Conservation (phyloP, 2,888 invertebrate species). For the Colostygia pectinataria region DNA sequence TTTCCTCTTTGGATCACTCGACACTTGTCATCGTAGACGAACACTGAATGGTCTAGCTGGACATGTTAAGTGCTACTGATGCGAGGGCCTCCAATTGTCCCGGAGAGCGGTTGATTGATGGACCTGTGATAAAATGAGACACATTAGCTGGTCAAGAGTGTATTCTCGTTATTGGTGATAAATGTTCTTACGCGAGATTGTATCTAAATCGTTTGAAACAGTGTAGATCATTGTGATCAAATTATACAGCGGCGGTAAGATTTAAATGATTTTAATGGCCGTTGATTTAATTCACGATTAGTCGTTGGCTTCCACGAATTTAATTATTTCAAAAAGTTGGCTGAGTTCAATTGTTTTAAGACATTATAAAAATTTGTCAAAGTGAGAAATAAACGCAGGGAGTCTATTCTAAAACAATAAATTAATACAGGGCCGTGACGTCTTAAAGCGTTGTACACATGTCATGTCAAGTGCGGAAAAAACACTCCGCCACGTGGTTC, state of each 20-base stretch:
- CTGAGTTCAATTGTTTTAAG: background rate
- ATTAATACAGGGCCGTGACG: constrained; percentile 64
- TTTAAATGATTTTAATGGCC: constrained; percentile 32
- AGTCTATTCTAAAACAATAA: constrained; percentile 77
- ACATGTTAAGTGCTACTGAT: constrained; percentile 80
- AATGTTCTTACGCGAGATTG: constrained; percentile 57
- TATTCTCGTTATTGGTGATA: constrained; percentile 73
- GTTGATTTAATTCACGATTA: constrained; percentile 7
- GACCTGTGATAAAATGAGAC: constrained; percentile 82
- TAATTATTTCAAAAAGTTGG: background rate
- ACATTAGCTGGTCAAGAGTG: constrained; percentile 80
- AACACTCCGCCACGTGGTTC: constrained; percentile 78
- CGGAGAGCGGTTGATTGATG: constrained; percentile 80
- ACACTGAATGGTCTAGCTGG: constrained; percentile 74
- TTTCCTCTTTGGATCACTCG: constrained; percentile 66
- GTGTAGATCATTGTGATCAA: constrained; percentile 32
- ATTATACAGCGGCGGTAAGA: constrained; percentile 28
- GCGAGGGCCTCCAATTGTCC: constrained; percentile 78
- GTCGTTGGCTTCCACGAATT: constrained; percentile 8
- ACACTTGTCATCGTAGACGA: constrained; percentile 73
- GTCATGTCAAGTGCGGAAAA: constrained; percentile 79
- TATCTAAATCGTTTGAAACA: constrained; percentile 48
- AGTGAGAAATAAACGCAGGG: constrained; percentile 40
- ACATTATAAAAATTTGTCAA: background rate
- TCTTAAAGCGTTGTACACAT: constrained; percentile 70